Evolutionary conservation across 2,797 vertebrate species (phyloP), one percentile per base, ranked within the genome.

Genomic region (Catamblyrhynchus diadema): DNA sequence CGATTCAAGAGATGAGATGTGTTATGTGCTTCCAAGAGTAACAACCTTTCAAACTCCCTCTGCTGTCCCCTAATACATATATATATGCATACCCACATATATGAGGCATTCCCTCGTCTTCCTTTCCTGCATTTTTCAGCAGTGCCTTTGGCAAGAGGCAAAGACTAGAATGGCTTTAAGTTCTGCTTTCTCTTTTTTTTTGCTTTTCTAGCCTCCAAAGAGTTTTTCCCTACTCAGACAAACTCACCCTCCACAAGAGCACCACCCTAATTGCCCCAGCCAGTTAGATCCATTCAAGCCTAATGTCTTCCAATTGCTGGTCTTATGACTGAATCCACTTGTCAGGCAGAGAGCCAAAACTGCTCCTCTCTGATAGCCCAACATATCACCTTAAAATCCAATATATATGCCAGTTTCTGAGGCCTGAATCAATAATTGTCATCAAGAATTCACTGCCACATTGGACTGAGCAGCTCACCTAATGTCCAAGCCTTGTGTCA

Each of bases 371-470:
- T 2, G 5, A 75, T 28, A 83, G 70, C 24, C 69, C 66, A 88
- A 86, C 87, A 84, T 61, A 75, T 79, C 77, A 56, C 70, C 59
- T 86, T 75, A 85, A 96, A 95, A 95, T 90, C 66, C 89, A 96
- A 91, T 92, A 75, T 28, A 70, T 20, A 75, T 0, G 1, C 62
- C 44, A 39, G 27, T 62, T 88, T 88, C 47, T 75, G 75, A 84
- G 62, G 41, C 47, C 37, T 32, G 45, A 91, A 91, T 95, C 95
- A 81, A 75, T 90, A 91, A 75, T 1, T 60, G 70, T 48, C 81
- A 95, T 93, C 73, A 81, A n/a, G 81, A 33, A 90, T 88, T 91
- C 94, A 42, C 54, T 62, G 77, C 70, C 59, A 39, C 6, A 4
- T 21, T 48, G 51, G 47, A n/a, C 45, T 37, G 33, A 80, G 71